A percentile compares a stretch with the other conserved stretches of the same genome.
Conservation (phyloP, 2,113 vertebrate species). For the Gnathochromis pfefferi region DNA sequence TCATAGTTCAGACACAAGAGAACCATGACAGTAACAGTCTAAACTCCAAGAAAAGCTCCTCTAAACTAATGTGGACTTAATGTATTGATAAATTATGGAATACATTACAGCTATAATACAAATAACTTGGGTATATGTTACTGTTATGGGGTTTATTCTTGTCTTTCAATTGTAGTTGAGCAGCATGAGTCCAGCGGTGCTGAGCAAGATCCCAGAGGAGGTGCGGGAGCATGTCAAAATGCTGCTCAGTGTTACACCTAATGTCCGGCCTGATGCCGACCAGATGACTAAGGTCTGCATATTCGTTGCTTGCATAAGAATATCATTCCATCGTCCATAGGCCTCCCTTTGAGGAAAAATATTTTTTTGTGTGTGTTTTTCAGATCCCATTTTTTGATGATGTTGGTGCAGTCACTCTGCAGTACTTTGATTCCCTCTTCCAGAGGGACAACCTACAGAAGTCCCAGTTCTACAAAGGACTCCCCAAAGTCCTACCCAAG, state of each 20-base stretch:
- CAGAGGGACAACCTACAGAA: slow-evolving; percentile 98
- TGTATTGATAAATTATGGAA: background rate
- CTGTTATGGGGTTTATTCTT: background rate
- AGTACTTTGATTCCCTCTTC: slow-evolving; percentile 97
- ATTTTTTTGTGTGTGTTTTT: background rate
- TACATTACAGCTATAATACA: background rate
- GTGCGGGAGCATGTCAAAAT: slow-evolving; percentile 92
- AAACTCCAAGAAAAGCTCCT: background rate
- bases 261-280: slow-evolving; percentile 93
- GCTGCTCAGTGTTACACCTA: slow-evolving; percentile 86
- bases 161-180: slow-evolving; percentile 74
- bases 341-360: background rate
- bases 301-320: background rate
- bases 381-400: slow-evolving; percentile 98
- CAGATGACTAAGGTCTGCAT: slow-evolving; percentile 91
- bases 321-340: background rate
- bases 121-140: background rate
- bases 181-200: slow-evolving; percentile 78
- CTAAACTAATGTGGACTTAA: background rate
- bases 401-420: slow-evolving; percentile 90
- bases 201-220: slow-evolving; percentile 87
- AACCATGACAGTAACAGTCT: background rate
- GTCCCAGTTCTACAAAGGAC: slow-evolving; percentile 97
- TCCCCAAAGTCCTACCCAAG: slow-evolving; percentile 93
- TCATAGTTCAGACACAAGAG: background rate